A percentile compares a stretch with the other conserved stretches of the same genome.
Evolutionary conservation across 2,888 invertebrate species (phyloP).

Genomic region (Polyommatus icarus): DNA sequence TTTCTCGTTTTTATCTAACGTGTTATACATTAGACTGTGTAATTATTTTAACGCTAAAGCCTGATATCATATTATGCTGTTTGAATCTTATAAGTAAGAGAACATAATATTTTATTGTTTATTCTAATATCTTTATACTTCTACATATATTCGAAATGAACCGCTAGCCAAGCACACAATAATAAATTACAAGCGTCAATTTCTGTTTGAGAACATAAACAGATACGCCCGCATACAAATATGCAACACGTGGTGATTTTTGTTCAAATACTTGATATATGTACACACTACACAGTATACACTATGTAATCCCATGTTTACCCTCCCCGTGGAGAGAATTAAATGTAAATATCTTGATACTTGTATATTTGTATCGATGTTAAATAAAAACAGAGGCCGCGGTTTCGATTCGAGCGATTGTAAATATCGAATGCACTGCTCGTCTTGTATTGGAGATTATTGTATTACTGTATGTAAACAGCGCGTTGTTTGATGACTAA

Average conservation of each 20-base stretch:
- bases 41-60: too few relatives aligned
- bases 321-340: not conserved
- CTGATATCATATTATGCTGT: too few relatives aligned
- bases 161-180: too few relatives aligned
- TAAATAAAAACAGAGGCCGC: slow-evolving; percentile 12
- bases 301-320: not conserved
- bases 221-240: not conserved
- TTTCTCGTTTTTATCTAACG: too few relatives aligned
- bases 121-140: too few relatives aligned
- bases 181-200: too few relatives aligned
- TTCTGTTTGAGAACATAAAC: too few relatives aligned
- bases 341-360: slow-evolving; percentile 10
- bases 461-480: not conserved
- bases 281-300: slow-evolving; percentile 6
- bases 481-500: not conserved
- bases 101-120: too few relatives aligned
- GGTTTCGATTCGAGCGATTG: not conserved
- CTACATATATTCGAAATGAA: too few relatives aligned
- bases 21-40: too few relatives aligned
- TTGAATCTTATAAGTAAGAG: too few relatives aligned
- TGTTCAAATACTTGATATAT: not conserved
- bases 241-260: not conserved
- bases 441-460: not conserved
- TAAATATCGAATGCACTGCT: not conserved
- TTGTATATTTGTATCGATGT: slow-evolving; percentile 5